Evolutionary conservation across 2,797 vertebrate species (phyloP).

Genomic region (Catharus ustulatus): DNA sequence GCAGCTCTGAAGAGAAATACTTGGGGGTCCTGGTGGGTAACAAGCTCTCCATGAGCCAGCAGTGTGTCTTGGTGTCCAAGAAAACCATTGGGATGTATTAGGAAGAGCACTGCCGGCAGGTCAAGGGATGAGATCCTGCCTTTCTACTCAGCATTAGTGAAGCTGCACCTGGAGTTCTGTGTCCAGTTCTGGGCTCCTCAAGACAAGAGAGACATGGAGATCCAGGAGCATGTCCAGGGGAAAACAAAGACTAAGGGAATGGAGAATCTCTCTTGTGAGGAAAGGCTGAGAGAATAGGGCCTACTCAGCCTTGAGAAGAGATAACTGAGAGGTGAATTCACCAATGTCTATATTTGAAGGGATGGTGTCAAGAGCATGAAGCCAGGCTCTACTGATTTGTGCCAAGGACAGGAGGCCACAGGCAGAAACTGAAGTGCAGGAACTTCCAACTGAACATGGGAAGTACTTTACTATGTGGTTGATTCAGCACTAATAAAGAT

Average conservation of each 20-base stretch:
- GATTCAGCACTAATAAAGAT: neutral
- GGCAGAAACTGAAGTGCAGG: neutral
- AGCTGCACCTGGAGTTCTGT: neutral
- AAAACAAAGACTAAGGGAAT: neutral
- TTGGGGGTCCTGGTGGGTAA: neutral
- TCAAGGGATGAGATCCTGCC: neutral
- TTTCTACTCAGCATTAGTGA: neutral
- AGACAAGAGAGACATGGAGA: neutral
- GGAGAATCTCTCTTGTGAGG: neutral
- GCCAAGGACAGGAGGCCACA: neutral
- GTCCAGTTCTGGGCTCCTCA: neutral
- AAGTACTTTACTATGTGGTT: neutral
- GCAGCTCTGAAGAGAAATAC: neutral
- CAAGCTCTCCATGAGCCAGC: neutral
- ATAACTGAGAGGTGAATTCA: neutral
- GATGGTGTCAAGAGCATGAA: neutral
- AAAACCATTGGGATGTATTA: neutral
- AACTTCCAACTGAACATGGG: neutral
- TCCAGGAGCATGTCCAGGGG: neutral
- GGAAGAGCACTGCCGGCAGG: neutral
- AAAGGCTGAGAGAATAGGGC: neutral
- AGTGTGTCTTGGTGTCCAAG: neutral
- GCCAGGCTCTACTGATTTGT: neutral
- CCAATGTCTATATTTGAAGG: neutral
- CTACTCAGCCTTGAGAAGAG: neutral